Base-by-base conservation (phyloP, 2,888 invertebrate genomes). In the Conops quadrifasciatus region DNA sequence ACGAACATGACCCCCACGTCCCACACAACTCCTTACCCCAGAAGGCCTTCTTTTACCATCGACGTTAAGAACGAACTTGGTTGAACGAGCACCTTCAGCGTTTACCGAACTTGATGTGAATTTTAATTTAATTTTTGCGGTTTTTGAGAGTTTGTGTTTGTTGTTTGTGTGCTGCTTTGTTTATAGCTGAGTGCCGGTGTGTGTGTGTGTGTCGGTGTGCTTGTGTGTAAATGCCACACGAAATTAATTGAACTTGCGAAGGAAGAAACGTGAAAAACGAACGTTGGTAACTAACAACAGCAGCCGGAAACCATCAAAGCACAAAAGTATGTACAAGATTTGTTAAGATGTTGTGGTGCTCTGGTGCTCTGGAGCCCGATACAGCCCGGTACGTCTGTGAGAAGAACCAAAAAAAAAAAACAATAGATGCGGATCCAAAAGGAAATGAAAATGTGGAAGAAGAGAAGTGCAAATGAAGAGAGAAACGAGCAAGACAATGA, bases 61-160 rank as follows among this genome's bases (percentile, higher is more conserved):
- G 63, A 53, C 5, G 9, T n/a, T n/a, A n/a, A n/a, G n/a, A n/a
- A n/a, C n/a, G n/a, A n/a, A n/a, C n/a, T n/a, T n/a, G n/a, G n/a
- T n/a, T n/a, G n/a, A n/a, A n/a, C n/a, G n/a, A n/a, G n/a, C 36
- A 24, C 30, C 67, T 21, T 53, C 66, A 66, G 56, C 66, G 49
- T 28, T 36, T 51, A 26, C 45, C 26, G 51, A 62, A 26, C 68
- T 68, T 68, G 68, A 68, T 74, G 71, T 75, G 74, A 74, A 82
- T 80, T 82, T 82, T 82, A 82, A 82, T 82, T 82, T 82, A 82
- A 82, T 82, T 82, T 82, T 78, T 81, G 82, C 74, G 83, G 81
- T 80, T 79, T 78, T 75, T 75, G 75, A 73, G 75, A 76, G 68
- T 71, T 62, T 67, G 71, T 68, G 58, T 79, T 77, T 73, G 58